A percentile compares a stretch with the other conserved stretches of the same genome.
phyloP scores from a whole-genome alignment of 2,797 vertebrate genomes.

The Phaenicophaeus curvirostris region DNA sequence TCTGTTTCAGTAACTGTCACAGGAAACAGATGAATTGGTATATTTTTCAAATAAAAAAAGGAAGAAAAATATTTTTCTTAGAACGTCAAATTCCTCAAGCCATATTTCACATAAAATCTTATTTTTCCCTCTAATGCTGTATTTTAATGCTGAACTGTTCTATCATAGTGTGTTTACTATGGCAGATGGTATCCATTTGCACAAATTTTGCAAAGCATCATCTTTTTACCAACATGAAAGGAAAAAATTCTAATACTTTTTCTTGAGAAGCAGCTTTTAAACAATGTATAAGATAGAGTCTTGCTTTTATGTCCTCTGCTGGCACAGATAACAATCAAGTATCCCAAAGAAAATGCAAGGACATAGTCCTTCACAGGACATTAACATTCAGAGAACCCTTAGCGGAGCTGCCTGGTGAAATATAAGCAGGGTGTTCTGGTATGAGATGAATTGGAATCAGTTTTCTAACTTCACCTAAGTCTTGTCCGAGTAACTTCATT shows the following conservation, averaged over 20 bases:
- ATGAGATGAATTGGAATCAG: no score
- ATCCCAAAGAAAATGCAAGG: not conserved
- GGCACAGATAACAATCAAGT: not conserved
- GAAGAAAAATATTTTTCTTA: not conserved
- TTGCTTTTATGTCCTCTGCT: not conserved
- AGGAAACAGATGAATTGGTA: not conserved
- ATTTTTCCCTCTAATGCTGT: not conserved
- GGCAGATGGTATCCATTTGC: not conserved
- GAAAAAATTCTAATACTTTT: not conserved
- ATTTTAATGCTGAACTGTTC: not conserved
- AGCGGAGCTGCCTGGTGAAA: not conserved
- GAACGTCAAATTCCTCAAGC: not conserved
- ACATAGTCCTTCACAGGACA: not conserved
- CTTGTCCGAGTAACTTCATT: no score
- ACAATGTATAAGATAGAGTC: not conserved
- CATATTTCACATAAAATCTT: not conserved
- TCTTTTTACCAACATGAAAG: not conserved
- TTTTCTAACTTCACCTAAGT: no score
- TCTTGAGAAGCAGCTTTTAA: not conserved
- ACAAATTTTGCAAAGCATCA: not conserved
- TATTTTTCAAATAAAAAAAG: not conserved
- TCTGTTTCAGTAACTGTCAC: slow-evolving; percentile 12
- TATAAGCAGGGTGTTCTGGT: not conserved
- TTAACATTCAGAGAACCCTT: not conserved
- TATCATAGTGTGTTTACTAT: not conserved